Conservation (phyloP, 2,113 vertebrate species). For the Erythrocercus mccallii region DNA sequence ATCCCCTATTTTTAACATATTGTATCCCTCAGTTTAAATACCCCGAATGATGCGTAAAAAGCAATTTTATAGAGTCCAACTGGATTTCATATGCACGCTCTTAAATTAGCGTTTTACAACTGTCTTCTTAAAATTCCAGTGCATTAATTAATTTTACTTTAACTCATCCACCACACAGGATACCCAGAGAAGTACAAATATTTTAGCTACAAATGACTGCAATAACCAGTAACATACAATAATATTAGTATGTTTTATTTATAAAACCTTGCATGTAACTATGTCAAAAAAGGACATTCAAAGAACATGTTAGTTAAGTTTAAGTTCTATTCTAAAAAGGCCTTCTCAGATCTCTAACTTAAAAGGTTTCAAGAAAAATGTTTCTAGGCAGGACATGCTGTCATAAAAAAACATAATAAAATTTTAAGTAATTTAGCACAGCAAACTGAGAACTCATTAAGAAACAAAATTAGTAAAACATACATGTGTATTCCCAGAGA, state of each 20-base stretch:
- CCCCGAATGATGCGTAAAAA: neutral
- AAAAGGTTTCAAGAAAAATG: neutral
- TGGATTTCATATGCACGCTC: neutral
- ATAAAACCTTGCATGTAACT: neutral
- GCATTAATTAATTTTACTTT: neutral
- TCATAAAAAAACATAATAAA: neutral
- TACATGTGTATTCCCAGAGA: neutral
- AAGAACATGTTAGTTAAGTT: neutral
- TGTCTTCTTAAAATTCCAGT: neutral
- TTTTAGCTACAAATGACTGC: neutral
- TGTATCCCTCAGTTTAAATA: neutral
- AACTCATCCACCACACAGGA: neutral
- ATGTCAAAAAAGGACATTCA: neutral
- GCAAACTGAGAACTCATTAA: neutral
- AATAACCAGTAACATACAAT: neutral
- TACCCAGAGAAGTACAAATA: neutral
- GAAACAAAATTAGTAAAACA: neutral
- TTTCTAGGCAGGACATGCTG: neutral
- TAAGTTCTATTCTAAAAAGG: neutral
- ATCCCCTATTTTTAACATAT: neutral
- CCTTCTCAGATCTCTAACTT: neutral
- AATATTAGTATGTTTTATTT: neutral
- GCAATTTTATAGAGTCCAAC: neutral
- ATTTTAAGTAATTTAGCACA: neutral
- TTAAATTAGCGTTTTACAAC: neutral